These are phyloP conservation scores for Trematomus bernacchii DNA, from an alignment of 2,797 vertebrate species.

Conservation along the genomic window DNA sequence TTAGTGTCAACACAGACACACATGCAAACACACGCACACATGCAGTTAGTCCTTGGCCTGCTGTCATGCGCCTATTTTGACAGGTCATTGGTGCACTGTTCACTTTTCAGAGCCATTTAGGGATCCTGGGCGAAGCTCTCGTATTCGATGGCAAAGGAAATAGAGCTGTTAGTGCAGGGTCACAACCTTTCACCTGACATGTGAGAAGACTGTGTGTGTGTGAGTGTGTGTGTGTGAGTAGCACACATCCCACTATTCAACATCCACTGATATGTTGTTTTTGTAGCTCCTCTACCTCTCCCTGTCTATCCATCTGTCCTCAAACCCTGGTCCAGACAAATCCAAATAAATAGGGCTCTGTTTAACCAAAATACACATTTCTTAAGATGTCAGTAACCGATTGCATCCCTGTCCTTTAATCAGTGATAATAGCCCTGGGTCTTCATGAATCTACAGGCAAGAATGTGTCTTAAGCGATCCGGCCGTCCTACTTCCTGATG, in stretches of 20 bases:
- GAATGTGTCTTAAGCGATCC: conserved; percentile 55
- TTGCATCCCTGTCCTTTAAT: conserved; percentile 63
- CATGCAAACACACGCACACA: conserved; percentile 28
- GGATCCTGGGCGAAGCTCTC: conserved; percentile 34
- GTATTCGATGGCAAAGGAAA: conserved; percentile 64
- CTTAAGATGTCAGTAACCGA: conserved; percentile 39
- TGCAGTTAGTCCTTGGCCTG: conserved; percentile 33
- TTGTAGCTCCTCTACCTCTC: conserved; percentile 27
- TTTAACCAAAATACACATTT: conserved; percentile 1
- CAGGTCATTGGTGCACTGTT: conserved; percentile 46
- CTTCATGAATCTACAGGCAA: conserved; percentile 58
- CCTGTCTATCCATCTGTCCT: conserved; percentile 33
- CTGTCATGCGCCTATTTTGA: conserved; percentile 54
- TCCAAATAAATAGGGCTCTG: conserved; percentile 10
- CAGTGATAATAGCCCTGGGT: conserved; percentile 47
- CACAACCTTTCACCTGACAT: conserved; percentile 68
- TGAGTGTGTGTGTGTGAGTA: conserved; percentile 13
- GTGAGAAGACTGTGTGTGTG: conserved; percentile 59
- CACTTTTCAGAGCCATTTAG: conserved; percentile 53
- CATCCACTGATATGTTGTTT: conserved; percentile 53
- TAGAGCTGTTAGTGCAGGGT: conserved; percentile 67
- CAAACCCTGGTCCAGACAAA: conserved; percentile 9
- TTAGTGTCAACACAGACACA: conserved; percentile 59
- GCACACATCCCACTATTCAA: conserved; percentile 40
- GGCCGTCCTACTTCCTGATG: conserved; percentile 65